Evolutionary conservation across 2,113 vertebrate genomes (phyloP), one percentile per base, ranked within the genome.

Genomic region (Corynorhinus townsendii): DNA sequence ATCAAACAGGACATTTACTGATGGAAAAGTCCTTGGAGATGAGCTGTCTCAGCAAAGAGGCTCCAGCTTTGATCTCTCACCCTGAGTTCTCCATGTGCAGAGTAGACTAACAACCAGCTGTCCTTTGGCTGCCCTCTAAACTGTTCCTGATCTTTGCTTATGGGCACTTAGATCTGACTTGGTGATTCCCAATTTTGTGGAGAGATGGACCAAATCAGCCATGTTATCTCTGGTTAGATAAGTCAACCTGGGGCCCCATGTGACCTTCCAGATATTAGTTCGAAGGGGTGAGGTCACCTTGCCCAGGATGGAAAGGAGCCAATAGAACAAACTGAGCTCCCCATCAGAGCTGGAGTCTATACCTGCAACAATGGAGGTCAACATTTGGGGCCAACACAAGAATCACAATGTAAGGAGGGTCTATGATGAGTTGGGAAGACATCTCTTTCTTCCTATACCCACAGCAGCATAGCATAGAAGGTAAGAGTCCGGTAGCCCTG

Each of bases 21-120:
- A 94, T 62, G 89, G 83, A 89, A 85, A 97, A 89, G 43, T n/a
- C 96, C 96, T 97, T 95, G 19, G 38, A 84, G 66, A 95, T 75
- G 45, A 89, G 69, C n/a, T 54, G 12, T n/a, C 26, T 77, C 43
- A 35, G 91, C 49, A 20, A 35, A 69, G 33, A 35, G 20, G 8
- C 24, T 43, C 12, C 54, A 15, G 54, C 22, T 33, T 80, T 90
- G 43, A 40, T 81, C 84, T 79, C 66, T 91, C 35, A 43, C 52
- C 20, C 75, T 14, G 17, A 43, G n/a, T 52, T 89, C 54, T 89
- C 49, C 24, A 11, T 15, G 69, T 35, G 24, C 20, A 59, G 11
- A 54, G 28, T 16, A 38, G 69, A 77, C 54, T 14, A 24, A 59
- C 72, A 88, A 52, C 28, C 54, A 72, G 38, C 84, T 26, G 24